Conservation (phyloP, 2,797 vertebrate species). For the Oreochromis mossambicus region DNA sequence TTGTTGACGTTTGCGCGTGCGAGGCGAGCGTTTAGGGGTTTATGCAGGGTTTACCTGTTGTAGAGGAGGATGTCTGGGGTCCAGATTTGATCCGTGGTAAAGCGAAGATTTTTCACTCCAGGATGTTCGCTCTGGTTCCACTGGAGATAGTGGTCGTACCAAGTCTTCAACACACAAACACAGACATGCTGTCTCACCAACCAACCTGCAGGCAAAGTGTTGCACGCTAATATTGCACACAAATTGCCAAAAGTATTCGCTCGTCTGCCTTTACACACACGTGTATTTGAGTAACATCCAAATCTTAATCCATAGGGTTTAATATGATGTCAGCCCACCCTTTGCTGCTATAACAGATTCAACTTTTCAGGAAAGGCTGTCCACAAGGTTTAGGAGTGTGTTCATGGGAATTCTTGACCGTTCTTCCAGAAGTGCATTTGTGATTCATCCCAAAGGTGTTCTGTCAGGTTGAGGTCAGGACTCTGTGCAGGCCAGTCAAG, state of each 20-base stretch:
- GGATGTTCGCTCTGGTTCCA: slow-evolving; percentile 83
- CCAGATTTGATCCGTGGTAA: slow-evolving; percentile 82
- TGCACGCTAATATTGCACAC: not conserved
- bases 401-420: not conserved
- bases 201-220: not conserved
- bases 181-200: not conserved
- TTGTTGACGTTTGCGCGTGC: not conserved
- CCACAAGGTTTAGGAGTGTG: not conserved
- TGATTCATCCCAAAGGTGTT: not conserved
- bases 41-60: slow-evolving; percentile 74
- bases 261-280: not conserved
- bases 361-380: not conserved
- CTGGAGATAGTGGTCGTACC: slow-evolving; percentile 82
- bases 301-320: not conserved
- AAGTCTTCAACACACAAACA: slow-evolving; percentile 63
- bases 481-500: not conserved
- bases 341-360: not conserved
- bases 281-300: not conserved
- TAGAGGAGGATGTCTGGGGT: slow-evolving; percentile 82
- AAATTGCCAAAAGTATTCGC: not conserved
- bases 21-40: not conserved
- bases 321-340: not conserved
- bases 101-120: slow-evolving; percentile 81
- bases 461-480: not conserved
- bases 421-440: not conserved